Evolutionary conservation across 2,113 vertebrate genomes (phyloP).

Genomic region (Cottus gobio): DNA sequence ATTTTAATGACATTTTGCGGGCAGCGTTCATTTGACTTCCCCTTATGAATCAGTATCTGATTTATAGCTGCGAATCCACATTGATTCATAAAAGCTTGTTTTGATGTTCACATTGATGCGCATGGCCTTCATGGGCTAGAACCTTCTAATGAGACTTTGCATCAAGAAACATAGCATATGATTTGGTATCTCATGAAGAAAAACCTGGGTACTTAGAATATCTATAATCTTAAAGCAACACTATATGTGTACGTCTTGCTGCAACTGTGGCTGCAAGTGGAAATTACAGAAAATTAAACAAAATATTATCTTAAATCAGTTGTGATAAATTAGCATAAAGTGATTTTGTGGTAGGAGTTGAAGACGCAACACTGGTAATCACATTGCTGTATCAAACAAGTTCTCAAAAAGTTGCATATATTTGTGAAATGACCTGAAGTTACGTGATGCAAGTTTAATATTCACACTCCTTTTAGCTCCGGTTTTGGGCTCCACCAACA

Average conservation of each 20-base stretch:
- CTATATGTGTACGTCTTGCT: not conserved
- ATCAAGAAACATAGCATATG: not conserved
- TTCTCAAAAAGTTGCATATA: not conserved
- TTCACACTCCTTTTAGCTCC: no score
- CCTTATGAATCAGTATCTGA: slow-evolving; percentile 5
- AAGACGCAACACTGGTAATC: not conserved
- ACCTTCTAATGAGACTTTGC: not conserved
- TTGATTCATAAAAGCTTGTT: not conserved
- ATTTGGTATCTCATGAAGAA: not conserved
- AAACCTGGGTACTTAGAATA: not conserved
- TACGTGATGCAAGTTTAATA: no score
- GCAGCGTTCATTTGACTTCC: slow-evolving; percentile 12
- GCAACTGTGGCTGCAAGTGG: not conserved
- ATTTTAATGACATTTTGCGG: not conserved
- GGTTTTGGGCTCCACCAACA: not conserved
- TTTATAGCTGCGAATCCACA: not conserved
- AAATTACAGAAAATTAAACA: not conserved
- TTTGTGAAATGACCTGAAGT: no score
- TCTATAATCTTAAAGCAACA: not conserved
- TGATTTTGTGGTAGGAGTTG: not conserved
- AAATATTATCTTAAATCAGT: not conserved
- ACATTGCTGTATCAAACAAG: not conserved
- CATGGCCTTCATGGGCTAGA: not conserved
- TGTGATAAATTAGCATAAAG: not conserved
- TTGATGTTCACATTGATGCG: not conserved